A percentile compares a stretch with the other conserved stretches of the same genome.
Evolutionary conservation across 1,140 invertebrate genomes (phyloP).

Genomic region (Leptonema lineaticorne): DNA sequence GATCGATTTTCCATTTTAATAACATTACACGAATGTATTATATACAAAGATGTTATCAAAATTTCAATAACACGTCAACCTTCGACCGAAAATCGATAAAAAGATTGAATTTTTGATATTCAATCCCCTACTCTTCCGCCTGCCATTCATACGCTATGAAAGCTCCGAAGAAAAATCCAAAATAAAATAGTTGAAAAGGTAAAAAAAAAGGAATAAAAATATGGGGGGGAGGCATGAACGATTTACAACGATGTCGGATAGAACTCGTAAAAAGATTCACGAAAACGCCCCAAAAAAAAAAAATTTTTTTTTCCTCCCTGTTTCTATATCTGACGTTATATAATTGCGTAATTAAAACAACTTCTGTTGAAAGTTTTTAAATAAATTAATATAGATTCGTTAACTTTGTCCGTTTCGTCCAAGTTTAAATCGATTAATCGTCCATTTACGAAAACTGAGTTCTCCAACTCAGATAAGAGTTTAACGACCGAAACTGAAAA

Average conservation of each 20-base stretch:
- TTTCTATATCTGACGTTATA: too few species aligned
- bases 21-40: background rate
- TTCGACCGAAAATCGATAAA: slow-evolving; percentile 16
- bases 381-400: slow-evolving; percentile 7
- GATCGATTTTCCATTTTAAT: background rate
- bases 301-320: too few species aligned
- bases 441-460: slow-evolving; percentile 1
- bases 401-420: background rate
- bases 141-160: too few species aligned
- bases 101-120: slow-evolving; percentile 12
- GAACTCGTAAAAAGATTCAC: too few species aligned
- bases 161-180: too few species aligned
- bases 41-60: slow-evolving; percentile 16
- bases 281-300: too few species aligned
- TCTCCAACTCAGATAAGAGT: background rate
- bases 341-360: slow-evolving; percentile 5
- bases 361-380: slow-evolving; percentile 1
- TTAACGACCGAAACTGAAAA: background rate
- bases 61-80: slow-evolving; percentile 24
- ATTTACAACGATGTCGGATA: too few species aligned
- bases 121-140: too few species aligned
- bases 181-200: too few species aligned
- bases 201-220: too few species aligned
- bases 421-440: slow-evolving; percentile 17
- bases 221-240: too few species aligned